Evolutionary conservation across 2,888 invertebrate species (phyloP).

Genomic region (Panzeria rudis): DNA sequence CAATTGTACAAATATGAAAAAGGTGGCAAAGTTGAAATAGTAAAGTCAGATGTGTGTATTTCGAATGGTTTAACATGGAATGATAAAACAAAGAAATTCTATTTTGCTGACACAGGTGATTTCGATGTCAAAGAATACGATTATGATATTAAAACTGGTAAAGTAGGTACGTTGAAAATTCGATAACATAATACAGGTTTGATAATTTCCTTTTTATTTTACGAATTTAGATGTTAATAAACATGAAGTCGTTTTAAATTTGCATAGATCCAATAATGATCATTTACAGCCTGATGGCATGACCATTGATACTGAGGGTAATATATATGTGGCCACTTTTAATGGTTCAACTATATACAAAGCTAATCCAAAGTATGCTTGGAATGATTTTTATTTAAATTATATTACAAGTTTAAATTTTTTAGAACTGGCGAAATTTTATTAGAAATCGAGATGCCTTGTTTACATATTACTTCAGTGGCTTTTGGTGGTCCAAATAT

Average conservation of each 20-base stretch:
- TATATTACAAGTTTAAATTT: neutral
- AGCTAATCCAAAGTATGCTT: constrained; percentile 82
- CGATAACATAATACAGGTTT: neutral
- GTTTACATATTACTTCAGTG: constrained; percentile 88
- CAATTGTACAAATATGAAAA: constrained; percentile 80
- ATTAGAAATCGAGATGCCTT: constrained; percentile 86
- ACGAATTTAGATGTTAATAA: constrained; percentile 11
- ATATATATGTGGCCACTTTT: constrained; percentile 91
- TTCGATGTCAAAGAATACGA: constrained; percentile 89
- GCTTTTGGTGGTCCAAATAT: constrained; percentile 89
- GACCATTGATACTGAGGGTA: constrained; percentile 91
- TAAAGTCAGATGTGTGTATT: constrained; percentile 85
- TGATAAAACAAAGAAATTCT: constrained; percentile 87
- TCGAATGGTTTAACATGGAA: constrained; percentile 93
- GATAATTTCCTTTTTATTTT: neutral
- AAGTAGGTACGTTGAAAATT: constrained; percentile 85
- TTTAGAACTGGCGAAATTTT: constrained; percentile 85
- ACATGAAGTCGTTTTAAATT: constrained; percentile 84
- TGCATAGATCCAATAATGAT: constrained; percentile 79
- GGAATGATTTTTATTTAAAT: neutral
- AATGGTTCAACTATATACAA: constrained; percentile 86
- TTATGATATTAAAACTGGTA: constrained; percentile 88
- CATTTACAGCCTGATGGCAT: constrained; percentile 89
- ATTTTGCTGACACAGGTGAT: constrained; percentile 89
- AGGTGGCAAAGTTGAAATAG: constrained; percentile 75